A percentile compares a stretch with the other conserved stretches of the same genome.
Conservation (phyloP, 2,888 invertebrate species). For the Macrophya annulata region DNA sequence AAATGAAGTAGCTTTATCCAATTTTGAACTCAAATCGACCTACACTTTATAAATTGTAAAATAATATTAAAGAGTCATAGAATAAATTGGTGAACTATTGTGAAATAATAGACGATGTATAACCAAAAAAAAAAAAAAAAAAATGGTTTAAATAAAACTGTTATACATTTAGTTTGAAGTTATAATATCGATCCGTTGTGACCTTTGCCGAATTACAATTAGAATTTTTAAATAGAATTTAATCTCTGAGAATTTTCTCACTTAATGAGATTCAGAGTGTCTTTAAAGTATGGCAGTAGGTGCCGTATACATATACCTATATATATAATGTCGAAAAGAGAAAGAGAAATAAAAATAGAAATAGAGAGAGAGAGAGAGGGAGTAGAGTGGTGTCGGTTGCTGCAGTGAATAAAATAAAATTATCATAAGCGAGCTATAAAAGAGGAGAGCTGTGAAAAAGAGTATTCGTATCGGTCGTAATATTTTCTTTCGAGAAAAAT, state of each 20-base stretch:
- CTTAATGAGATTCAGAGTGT: conserved; percentile 50
- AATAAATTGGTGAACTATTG: background rate
- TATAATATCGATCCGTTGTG: background rate
- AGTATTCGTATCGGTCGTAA: conserved; percentile 69
- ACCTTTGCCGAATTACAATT: background rate
- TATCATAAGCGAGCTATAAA: conserved; percentile 73
- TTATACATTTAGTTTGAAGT: too few species aligned
- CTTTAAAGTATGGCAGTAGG: conserved; percentile 49
- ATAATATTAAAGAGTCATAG: background rate
- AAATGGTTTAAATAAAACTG: too few species aligned
- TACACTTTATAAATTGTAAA: background rate
- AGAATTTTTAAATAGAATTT: background rate
- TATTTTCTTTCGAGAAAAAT: conserved; percentile 65
- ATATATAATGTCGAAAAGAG: background rate
- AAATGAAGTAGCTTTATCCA: background rate
- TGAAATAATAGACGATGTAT: too few species aligned
- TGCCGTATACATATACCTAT: background rate
- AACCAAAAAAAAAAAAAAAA: too few species aligned
- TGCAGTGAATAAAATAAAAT: conserved; percentile 67
- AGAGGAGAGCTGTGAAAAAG: conserved; percentile 69
- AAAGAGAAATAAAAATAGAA: too few species aligned
- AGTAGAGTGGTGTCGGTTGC: background rate
- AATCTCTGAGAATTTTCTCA: background rate
- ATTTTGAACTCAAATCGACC: background rate
- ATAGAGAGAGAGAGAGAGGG: too few species aligned